Percentiles rank a stretch among this genome's conserved stretches.
Evolutionary conservation across 1,140 invertebrate genomes (phyloP).

Genomic region (Zaprionus lachaisei): DNA sequence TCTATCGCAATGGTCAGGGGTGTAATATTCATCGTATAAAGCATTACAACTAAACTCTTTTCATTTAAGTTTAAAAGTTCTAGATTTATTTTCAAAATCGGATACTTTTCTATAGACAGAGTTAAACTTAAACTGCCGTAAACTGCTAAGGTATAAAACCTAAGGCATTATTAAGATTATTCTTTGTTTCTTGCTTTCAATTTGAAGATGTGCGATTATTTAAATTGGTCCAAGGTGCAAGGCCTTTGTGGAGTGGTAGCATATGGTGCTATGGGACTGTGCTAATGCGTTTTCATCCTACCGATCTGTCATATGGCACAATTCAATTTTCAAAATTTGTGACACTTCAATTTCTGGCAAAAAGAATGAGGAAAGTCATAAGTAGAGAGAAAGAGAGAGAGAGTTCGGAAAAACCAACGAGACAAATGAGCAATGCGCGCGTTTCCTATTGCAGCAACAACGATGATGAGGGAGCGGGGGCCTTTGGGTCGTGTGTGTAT

Average conservation of each 20-base stretch:
- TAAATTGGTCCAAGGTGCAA: conserved; percentile 27
- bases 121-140: too few relatives aligned
- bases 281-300: conserved; percentile 58
- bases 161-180: not conserved
- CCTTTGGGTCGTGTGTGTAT: conserved; percentile 32
- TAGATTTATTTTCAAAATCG: too few relatives aligned
- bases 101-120: too few relatives aligned
- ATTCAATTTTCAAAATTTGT: conserved; percentile 77
- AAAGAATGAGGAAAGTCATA: conserved; percentile 12
- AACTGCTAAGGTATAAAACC: too few relatives aligned
- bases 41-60: too few relatives aligned
- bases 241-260: conserved; percentile 26
- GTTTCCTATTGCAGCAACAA: conserved; percentile 50
- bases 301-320: conserved; percentile 74
- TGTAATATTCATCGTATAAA: not conserved
- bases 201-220: not conserved
- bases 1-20: not conserved
- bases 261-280: conserved; percentile 38
- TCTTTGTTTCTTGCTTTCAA: not conserved
- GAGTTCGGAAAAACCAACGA: conserved; percentile 21
- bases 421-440: conserved; percentile 74
- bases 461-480: conserved; percentile 5
- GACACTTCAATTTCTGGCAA: conserved; percentile 78
- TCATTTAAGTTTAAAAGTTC: too few relatives aligned
- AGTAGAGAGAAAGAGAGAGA: not conserved